Evolutionary conservation across 2,888 invertebrate genomes (phyloP), one percentile per base, ranked within the genome.

Genomic region (Metopia argyrocephala): DNA sequence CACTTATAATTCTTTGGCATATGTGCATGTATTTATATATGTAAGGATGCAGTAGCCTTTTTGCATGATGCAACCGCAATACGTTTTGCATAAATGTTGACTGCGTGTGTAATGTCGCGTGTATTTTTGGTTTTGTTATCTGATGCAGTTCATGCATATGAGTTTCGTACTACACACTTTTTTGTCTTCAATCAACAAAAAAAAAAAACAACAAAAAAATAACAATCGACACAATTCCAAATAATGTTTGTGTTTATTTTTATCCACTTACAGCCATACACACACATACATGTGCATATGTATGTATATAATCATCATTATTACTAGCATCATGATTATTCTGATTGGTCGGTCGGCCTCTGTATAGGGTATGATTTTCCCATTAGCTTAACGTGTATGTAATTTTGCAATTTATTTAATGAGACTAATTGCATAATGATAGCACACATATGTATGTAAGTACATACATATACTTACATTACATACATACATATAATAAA

Each of bases 391-490:
- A 73, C 70, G 54, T 76, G 76, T 80, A 52, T 73, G 80, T 80
- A 80, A 76, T 76, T 80, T 76, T 73, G 76, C 80, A 76, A 80
- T 80, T 80, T 80, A 80, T 80, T 76, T 80, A 80, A 80, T 80
- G 80, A 80, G 76, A 80, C 76, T 80, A 80, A 80, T 80, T 80
- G 80, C 80, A 76, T 76, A 80, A 80, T 80, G 69, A 80, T 76
- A 76, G 76, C 76, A 45, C 64, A 56, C 75, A 62, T 79, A 59
- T 74, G 59, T 48, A 52, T 18, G 23, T 46, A 21, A n/a, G 54
- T 28, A 5, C 12, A 38, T 15, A 21, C 21, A 46, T 46, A 3
- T 9, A 9, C 27, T 21, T 38, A 64, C 0, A 28, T 6, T 0
- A n/a, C 20, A 65, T 21, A 5, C 23, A 31, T 23, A 54, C n/a